Percentiles rank a stretch among this genome's conserved stretches.
phyloP scores from a whole-genome alignment of 2,888 invertebrate species.

The Strigamia transsilvanica region DNA sequence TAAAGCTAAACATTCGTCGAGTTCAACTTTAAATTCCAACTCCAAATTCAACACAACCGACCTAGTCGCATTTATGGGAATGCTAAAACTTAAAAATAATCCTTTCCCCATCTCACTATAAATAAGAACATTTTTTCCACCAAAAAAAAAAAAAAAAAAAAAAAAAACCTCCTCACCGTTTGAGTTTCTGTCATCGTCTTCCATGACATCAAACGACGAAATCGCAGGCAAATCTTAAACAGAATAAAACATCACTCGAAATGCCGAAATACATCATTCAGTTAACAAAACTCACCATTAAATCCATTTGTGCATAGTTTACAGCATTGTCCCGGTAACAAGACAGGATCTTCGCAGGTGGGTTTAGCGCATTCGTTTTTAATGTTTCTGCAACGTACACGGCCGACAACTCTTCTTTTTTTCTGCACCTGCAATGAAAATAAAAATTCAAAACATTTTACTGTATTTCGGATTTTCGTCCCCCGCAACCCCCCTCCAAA shows the following conservation, averaged over 20 bases:
- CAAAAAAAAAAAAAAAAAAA: conserved; percentile 49
- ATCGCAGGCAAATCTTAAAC: conserved; percentile 16
- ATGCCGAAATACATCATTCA: conserved; percentile 54
- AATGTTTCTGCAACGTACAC: conserved; percentile 88
- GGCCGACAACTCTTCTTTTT: conserved; percentile 85
- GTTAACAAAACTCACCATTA: conserved; percentile 13
- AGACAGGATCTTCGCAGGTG: conserved; percentile 81
- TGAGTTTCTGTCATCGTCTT: conserved; percentile 34
- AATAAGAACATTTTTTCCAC: background rate
- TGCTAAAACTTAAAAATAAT: background rate
- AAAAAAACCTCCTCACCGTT: conserved; percentile 67
- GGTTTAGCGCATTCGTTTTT: conserved; percentile 91
- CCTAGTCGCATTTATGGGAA: background rate
- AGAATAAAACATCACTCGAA: conserved; percentile 21
- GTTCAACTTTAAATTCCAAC: background rate
- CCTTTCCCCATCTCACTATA: background rate
- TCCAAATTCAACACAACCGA: background rate
- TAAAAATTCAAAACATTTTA: conserved; percentile 4
- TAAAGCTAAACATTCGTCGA: conserved; percentile 2
- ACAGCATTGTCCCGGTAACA: conserved; percentile 87
- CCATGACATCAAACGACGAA: background rate
- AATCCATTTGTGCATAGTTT: conserved; percentile 77
- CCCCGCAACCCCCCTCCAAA: too few relatives aligned
- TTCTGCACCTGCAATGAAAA: conserved; percentile 78
- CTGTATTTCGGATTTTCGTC: background rate